A percentile compares a stretch with the other conserved stretches of the same genome.
Conservation (phyloP, 2,888 invertebrate genomes). For the Litoditis marina region DNA sequence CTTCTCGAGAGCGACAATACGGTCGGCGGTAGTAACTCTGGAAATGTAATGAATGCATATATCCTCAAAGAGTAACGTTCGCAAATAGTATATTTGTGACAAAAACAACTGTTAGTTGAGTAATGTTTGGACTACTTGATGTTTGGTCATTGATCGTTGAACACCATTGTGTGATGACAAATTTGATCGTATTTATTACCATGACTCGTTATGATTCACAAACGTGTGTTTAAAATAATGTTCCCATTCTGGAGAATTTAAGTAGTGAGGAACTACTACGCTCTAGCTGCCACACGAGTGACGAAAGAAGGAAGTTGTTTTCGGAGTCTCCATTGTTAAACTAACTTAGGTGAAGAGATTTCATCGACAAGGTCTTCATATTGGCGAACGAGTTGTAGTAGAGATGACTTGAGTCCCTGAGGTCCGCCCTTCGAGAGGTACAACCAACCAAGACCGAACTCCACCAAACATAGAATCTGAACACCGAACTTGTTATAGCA, state of each 20-base stretch:
- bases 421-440: constrained; percentile 8
- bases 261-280: no score
- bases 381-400: constrained; percentile 11
- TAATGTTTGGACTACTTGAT: neutral
- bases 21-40: neutral
- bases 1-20: constrained; percentile 4
- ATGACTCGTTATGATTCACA: no score
- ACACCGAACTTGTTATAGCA: neutral
- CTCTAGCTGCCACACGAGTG: no score
- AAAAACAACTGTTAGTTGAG: neutral
- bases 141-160: no score
- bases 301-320: no score
- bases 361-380: constrained; percentile 5
- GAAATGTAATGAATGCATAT: neutral
- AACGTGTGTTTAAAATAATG: no score
- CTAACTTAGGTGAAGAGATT: constrained; percentile 1
- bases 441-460: constrained; percentile 11
- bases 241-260: no score
- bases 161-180: no score
- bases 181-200: no score
- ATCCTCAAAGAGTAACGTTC: neutral
- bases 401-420: constrained; percentile 4
- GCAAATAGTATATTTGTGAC: neutral
- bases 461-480: constrained; percentile 14
- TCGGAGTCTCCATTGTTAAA: no score